A percentile compares a stretch with the other conserved stretches of the same genome.
These are phyloP conservation scores for human (Homo sapiens) DNA, from an alignment of 2,113 vertebrate species.

Conservation along the genomic window DNA sequence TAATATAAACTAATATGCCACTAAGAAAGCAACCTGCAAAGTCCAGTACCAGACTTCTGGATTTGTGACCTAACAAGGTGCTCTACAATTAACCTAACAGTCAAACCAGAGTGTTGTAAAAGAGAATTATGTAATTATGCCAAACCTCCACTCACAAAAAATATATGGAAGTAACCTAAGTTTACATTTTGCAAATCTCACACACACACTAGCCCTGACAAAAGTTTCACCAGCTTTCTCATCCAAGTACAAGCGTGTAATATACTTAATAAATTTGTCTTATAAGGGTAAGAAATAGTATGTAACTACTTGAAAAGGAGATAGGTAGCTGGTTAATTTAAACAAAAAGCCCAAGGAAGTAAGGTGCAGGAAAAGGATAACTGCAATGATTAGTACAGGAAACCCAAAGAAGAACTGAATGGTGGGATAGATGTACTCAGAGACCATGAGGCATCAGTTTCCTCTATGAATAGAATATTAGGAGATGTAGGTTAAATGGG, in stretches of 20 bases:
- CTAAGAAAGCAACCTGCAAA: background rate
- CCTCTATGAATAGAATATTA: background rate
- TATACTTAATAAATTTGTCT: background rate
- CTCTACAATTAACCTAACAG: background rate
- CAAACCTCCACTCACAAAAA: background rate
- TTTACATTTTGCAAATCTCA: conserved; percentile 24
- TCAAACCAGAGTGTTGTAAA: conserved; percentile 20
- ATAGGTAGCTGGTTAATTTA: conserved; percentile 30
- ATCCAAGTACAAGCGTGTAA: background rate
- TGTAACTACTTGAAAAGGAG: conserved; percentile 2
- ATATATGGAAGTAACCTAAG: background rate
- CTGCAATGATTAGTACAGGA: conserved; percentile 6
- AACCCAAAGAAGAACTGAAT: background rate
- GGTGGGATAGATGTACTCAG: background rate
- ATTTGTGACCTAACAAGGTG: background rate
- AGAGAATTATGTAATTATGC: background rate
- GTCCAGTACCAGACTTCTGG: background rate
- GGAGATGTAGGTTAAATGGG: background rate
- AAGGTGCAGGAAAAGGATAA: conserved; percentile 36
- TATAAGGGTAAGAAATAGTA: background rate
- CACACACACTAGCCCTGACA: background rate
- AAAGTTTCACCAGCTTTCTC: conserved; percentile 5
- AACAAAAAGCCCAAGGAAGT: conserved; percentile 15
- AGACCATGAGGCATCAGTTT: conserved; percentile 13
- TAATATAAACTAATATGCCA: background rate